Base-by-base conservation (phyloP, 1,140 invertebrate genomes). In the Zaprionus vittiger region DNA sequence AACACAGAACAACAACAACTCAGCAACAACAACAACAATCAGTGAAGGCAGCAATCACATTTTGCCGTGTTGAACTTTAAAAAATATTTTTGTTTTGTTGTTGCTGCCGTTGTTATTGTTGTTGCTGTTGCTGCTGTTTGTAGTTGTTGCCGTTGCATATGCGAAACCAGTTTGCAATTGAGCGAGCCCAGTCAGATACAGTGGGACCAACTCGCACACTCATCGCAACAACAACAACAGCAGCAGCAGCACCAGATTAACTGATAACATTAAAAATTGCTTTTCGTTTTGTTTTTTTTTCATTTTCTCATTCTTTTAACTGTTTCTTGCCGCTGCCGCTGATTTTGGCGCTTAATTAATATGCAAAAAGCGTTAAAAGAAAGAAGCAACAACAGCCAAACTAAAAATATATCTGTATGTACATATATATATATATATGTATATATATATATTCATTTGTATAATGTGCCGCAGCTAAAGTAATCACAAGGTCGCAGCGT, bases 331-430 rank as follows among this genome's bases (percentile, higher is more conserved):
- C 75, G 82, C 73, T 70, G 75, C 49, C 75, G 82, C 73, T 81
- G 84, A 76, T 90, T 85, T 91, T 91, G 82, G 87, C 82, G 86
- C 83, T 90, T 91, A 91, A 91, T 90, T 90, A 90, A 90, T 90
- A 90, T 90, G 86, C 86, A 90, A 91, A 91, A 90, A 91, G 73
- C 86, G 86, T 90, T 76, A 83, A 74, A 76, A 80, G 69, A 80
- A 81, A 37, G 55, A 59, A 70, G 55, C 59, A 70, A 71, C 55
- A 66, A 76, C 34, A 55, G 20, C 47, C 47, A 57, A 79, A 70
- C 76, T 56, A 80, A 81, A 83, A 74, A 73, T 77, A 83, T 44
- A 67, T 64, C 68, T 20, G 26, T 61, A 66, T 77, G 61, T 28
- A 6, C 62, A 38, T 20, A 49, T 59, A 47, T 55, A 60, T 68